Conservation (phyloP, 2,888 invertebrate species). For the Xestoiulus laeticollis region DNA sequence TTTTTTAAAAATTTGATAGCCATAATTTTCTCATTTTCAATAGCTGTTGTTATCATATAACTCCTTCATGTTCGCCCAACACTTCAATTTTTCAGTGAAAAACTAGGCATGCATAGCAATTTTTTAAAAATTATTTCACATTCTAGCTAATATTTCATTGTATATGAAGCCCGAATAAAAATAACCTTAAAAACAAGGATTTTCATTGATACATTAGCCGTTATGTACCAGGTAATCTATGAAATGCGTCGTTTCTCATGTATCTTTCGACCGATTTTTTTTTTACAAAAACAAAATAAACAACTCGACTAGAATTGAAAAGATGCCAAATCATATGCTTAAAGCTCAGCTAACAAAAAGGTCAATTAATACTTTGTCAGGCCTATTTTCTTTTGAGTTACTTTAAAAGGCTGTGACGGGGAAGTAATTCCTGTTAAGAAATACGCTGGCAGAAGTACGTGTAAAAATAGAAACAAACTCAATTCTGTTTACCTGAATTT, state of each 20-base stretch:
- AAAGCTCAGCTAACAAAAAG: slow-evolving; percentile 24
- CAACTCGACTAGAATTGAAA: not conserved
- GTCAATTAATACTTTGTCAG: not conserved
- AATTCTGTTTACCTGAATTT: not conserved
- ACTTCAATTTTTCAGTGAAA: too few species aligned
- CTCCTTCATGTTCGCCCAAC: too few species aligned
- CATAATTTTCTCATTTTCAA: too few species aligned
- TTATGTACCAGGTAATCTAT: not conserved
- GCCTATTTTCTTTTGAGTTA: not conserved
- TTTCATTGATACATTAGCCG: not conserved
- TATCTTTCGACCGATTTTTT: not conserved
- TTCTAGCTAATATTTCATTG: too few species aligned
- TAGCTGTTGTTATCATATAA: too few species aligned
- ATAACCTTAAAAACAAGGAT: not conserved
- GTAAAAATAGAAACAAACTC: slow-evolving; percentile 12
- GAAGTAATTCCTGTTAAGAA: not conserved
- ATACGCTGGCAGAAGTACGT: not conserved
- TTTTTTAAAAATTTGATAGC: not conserved
- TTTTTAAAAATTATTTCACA: too few species aligned
- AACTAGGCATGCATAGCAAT: too few species aligned
- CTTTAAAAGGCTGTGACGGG: slow-evolving; percentile 17
- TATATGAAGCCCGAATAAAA: too few species aligned
- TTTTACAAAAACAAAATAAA: not conserved
- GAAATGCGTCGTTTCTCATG: not conserved
- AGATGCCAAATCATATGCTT: not conserved